Evolutionary conservation across 2,888 invertebrate species (phyloP).

Genomic region (Acleris cristana): DNA sequence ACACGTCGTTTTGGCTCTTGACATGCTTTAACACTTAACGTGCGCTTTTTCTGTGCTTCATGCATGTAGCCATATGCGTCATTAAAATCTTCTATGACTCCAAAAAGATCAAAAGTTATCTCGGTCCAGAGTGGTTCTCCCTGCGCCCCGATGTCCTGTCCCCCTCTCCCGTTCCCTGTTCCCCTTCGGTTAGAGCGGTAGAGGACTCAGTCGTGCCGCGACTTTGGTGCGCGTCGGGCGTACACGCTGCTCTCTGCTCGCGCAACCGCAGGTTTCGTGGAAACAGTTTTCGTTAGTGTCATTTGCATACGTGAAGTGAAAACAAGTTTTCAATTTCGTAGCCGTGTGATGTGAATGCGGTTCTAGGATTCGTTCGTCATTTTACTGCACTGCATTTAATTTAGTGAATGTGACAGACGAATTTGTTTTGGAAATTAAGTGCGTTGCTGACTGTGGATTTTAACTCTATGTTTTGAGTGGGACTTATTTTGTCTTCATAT

Average conservation of each 20-base stretch:
- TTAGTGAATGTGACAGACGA: constrained; percentile 56
- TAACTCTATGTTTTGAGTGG: constrained; percentile 55
- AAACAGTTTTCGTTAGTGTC: constrained; percentile 72
- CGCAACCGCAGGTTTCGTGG: constrained; percentile 63
- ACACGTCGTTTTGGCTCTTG: constrained; percentile 78
- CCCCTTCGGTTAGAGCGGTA: constrained; percentile 53
- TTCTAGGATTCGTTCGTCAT: constrained; percentile 44
- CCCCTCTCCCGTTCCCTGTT: constrained; percentile 62
- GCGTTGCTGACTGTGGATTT: constrained; percentile 59
- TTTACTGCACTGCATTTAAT: constrained; percentile 45
- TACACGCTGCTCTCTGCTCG: constrained; percentile 43
- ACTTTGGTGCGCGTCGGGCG: constrained; percentile 61
- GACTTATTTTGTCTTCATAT: constrained; percentile 44
- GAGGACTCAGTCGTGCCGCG: constrained; percentile 67
- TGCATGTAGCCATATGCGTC: constrained; percentile 75
- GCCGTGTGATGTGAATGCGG: constrained; percentile 65
- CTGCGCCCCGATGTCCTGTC: constrained; percentile 53
- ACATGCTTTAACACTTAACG: constrained; percentile 82
- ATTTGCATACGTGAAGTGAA: constrained; percentile 76
- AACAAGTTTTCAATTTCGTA: constrained; percentile 66
- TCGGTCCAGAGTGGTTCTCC: constrained; percentile 69
- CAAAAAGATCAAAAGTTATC: constrained; percentile 84
- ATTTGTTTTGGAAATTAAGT: constrained; percentile 50
- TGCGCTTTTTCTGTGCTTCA: constrained; percentile 76
- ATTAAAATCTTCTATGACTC: constrained; percentile 80